A percentile compares a stretch with the other conserved stretches of the same genome.
Conservation (phyloP, 2,888 invertebrate genomes). For the Eilema griseolum region DNA sequence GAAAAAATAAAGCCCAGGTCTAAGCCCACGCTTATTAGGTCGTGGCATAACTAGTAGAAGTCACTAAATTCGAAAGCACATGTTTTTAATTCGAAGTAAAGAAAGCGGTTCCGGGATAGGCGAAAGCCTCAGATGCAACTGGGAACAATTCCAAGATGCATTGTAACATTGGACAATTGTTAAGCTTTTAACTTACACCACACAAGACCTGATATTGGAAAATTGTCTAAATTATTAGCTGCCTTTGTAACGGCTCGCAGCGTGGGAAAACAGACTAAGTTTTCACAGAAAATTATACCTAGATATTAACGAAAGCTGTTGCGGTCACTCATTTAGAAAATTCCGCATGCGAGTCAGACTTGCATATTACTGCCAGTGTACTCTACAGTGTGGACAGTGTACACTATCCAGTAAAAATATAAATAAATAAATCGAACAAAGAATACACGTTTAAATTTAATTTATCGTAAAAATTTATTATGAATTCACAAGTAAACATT, state of each 20-base stretch:
- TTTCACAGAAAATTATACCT: conserved; percentile 71
- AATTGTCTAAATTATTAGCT: conserved; percentile 85
- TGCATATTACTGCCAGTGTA: neutral
- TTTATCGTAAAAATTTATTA: no score
- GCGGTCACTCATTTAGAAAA: conserved; percentile 47
- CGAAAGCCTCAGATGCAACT: neutral
- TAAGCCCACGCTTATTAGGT: no score
- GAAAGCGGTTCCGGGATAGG: neutral
- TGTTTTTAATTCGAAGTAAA: neutral
- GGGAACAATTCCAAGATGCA: neutral
- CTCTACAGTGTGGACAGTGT: no score
- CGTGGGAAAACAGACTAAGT: conserved; percentile 81
- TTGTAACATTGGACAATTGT: neutral
- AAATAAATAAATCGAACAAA: neutral
- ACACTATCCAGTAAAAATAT: neutral
- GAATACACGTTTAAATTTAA: no score
- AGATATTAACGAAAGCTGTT: conserved; percentile 56
- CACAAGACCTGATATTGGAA: conserved; percentile 78
- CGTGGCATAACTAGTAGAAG: no score
- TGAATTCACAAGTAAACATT: no score
- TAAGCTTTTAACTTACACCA: conserved; percentile 54
- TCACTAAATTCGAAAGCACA: no score
- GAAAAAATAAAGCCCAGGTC: no score
- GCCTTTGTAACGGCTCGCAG: conserved; percentile 72
- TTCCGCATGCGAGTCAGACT: conserved; percentile 17